These are phyloP conservation scores for Sebastes umbrosus DNA, from an alignment of 2,797 vertebrate genomes.

Conservation along the genomic window DNA sequence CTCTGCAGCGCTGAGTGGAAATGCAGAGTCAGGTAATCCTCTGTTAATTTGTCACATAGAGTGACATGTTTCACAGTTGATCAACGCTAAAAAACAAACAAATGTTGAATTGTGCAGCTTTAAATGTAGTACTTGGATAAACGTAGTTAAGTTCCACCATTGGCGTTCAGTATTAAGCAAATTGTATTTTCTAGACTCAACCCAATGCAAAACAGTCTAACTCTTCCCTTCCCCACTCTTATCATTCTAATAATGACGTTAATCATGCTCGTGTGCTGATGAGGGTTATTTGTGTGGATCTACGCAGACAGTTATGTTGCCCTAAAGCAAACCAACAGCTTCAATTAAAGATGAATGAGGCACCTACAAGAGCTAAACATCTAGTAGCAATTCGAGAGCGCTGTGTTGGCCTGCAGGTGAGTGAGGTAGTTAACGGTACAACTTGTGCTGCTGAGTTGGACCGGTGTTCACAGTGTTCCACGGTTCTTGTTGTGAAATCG, in stretches of 20 bases:
- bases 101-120: neutral
- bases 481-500: constrained; percentile 34
- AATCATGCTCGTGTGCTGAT: neutral
- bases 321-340: constrained; percentile 3
- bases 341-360: constrained; percentile 2
- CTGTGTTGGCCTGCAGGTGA: neutral
- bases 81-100: neutral
- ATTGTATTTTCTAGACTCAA: neutral
- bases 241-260: neutral
- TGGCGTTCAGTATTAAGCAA: neutral
- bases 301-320: neutral
- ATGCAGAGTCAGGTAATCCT: too few relatives aligned
- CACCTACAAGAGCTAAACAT: neutral
- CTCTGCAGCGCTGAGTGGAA: too few relatives aligned
- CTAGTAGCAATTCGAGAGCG: neutral
- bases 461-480: constrained; percentile 8
- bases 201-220: too few relatives aligned
- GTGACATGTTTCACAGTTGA: neutral
- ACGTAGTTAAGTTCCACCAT: neutral
- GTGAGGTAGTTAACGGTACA: neutral
- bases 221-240: too few relatives aligned
- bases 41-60: too few relatives aligned
- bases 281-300: neutral
- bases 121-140: neutral
- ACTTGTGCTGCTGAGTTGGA: constrained; percentile 14